Conservation (phyloP, 1,140 invertebrate genomes). For the Linepithema humile region DNA sequence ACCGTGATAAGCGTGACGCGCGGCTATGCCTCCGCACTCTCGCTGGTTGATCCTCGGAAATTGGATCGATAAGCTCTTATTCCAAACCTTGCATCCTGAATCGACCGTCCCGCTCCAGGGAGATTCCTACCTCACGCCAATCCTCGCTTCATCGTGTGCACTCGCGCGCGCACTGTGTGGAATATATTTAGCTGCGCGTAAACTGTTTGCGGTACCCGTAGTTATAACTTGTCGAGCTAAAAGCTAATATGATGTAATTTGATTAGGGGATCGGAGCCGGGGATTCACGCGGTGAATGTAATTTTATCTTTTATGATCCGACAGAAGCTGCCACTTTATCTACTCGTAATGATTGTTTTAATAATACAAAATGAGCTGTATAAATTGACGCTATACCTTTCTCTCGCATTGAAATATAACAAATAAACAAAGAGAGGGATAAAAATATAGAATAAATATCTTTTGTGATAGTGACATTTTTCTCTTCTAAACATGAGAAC, state of each 20-base stretch:
- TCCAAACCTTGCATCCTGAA: constrained; percentile 52
- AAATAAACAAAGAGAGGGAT: too few relatives aligned
- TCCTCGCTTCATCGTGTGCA: constrained; percentile 13
- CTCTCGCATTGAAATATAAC: too few relatives aligned
- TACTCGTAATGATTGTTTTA: not conserved
- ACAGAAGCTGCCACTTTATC: constrained; percentile 10
- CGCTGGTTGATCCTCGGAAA: constrained; percentile 68
- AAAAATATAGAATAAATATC: too few relatives aligned
- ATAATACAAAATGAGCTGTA: not conserved
- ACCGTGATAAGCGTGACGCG: constrained; percentile 63
- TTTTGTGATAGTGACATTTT: too few relatives aligned
- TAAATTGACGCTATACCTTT: not conserved
- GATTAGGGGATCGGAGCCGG: constrained; percentile 29
- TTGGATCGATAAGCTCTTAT: constrained; percentile 73
- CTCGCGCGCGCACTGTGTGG: constrained; percentile 31
- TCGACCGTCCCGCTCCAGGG: constrained; percentile 10
- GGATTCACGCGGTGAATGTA: not conserved
- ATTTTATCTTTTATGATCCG: constrained; percentile 22
- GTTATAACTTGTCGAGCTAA: constrained; percentile 50
- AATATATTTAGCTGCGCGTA: constrained; percentile 54
- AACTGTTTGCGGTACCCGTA: constrained; percentile 45
- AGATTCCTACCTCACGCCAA: not conserved
- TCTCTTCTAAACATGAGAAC: not conserved
- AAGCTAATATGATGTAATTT: constrained; percentile 48
- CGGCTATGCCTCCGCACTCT: constrained; percentile 55